These are phyloP conservation scores for Lagria hirta DNA, from an alignment of 2,888 invertebrate genomes.

Conservation along the genomic window DNA sequence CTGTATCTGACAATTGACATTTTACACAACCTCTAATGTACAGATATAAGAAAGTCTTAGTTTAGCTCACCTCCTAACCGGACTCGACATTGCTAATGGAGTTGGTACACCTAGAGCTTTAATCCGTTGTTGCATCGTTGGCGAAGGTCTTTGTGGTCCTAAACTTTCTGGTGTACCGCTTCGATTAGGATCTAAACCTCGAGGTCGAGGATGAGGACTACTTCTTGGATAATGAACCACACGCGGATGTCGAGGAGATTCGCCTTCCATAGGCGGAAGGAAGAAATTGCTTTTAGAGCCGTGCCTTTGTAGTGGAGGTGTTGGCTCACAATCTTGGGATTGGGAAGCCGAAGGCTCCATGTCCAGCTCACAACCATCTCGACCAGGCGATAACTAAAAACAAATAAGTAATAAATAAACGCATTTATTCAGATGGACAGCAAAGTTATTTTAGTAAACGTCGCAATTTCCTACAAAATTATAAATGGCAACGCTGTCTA, in stretches of 20 bases:
- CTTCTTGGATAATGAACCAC: slow-evolving; percentile 67
- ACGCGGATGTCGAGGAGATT: slow-evolving; percentile 56
- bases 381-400: slow-evolving; percentile 76
- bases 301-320: slow-evolving; percentile 81
- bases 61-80: slow-evolving; percentile 75
- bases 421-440: too few species aligned
- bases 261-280: slow-evolving; percentile 65
- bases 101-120: slow-evolving; percentile 89
- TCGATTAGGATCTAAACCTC: slow-evolving; percentile 64
- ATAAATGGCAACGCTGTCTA: too few species aligned
- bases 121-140: slow-evolving; percentile 88
- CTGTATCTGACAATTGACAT: too few species aligned
- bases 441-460: too few species aligned
- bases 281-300: slow-evolving; percentile 88
- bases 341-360: slow-evolving; percentile 88
- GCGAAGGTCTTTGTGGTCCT: slow-evolving; percentile 64
- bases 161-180: slow-evolving; percentile 49
- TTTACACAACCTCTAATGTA: too few species aligned
- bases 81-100: slow-evolving; percentile 83
- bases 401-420: too few species aligned
- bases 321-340: slow-evolving; percentile 90
- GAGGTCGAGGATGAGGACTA: slow-evolving; percentile 77
- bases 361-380: slow-evolving; percentile 80
- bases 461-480: too few species aligned
- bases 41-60: too few species aligned